Evolutionary conservation across 2,113 vertebrate species (phyloP).

Genomic region (Dasypus novemcinctus): DNA sequence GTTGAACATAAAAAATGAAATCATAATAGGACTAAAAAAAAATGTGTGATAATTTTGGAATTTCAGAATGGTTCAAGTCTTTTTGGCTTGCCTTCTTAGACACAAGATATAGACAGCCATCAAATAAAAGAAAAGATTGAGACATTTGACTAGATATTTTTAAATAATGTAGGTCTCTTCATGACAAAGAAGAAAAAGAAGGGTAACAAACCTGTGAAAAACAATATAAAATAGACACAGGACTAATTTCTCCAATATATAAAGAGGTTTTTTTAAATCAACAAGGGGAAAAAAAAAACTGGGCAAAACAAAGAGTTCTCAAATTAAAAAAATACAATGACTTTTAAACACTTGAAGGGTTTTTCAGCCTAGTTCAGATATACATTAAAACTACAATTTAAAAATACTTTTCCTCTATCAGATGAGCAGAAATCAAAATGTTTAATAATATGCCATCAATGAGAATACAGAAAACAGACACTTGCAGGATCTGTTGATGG

Average conservation of each 20-base stretch:
- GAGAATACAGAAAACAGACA: neutral
- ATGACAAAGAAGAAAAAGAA: neutral
- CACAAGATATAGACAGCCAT: neutral
- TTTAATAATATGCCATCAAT: neutral
- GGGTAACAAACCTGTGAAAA: neutral
- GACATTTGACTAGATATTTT: neutral
- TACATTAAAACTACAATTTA: slow-evolving; percentile 11
- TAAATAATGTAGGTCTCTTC: neutral
- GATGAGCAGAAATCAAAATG: neutral
- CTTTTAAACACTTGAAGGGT: neutral
- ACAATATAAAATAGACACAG: neutral
- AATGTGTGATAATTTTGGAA: neutral
- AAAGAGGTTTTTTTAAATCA: slow-evolving; percentile 26
- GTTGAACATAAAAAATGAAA: slow-evolving; percentile 31
- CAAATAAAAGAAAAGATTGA: neutral
- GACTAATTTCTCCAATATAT: slow-evolving; percentile 8
- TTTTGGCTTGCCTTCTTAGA: neutral
- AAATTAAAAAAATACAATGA: slow-evolving; percentile 29
- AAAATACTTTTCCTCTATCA: neutral
- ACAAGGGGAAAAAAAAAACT: neutral
- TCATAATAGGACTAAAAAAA: neutral
- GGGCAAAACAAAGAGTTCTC: neutral
- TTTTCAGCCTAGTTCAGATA: neutral
- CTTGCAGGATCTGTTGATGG: neutral
- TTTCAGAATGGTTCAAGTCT: neutral